Evolutionary conservation across 2,888 invertebrate species (phyloP).

Genomic region (Ctenicera cuprea): DNA sequence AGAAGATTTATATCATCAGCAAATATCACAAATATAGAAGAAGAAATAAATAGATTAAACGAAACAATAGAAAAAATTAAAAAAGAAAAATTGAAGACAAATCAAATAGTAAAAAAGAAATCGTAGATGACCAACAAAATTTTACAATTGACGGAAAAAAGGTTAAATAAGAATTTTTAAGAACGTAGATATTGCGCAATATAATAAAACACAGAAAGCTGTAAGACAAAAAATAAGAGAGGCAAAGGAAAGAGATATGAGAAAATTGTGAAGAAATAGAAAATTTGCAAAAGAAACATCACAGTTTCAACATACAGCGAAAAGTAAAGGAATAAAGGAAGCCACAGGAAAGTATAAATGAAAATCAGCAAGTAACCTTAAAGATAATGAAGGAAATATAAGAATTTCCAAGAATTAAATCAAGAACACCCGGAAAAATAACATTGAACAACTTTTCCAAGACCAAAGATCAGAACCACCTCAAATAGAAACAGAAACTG

Average conservation of each 20-base stretch:
- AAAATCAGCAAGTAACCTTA: constrained; percentile 1
- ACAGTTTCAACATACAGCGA: constrained; percentile 1
- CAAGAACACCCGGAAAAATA: not conserved
- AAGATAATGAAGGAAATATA: not conserved
- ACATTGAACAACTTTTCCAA: constrained; percentile 7
- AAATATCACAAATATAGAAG: too few species aligned
- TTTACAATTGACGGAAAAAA: constrained; percentile 8
- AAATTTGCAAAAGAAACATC: constrained; percentile 5
- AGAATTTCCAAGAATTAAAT: not conserved
- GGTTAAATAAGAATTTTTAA: not conserved
- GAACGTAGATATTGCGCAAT: constrained; percentile 12
- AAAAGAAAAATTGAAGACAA: too few species aligned
- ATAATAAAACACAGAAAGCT: constrained; percentile 15
- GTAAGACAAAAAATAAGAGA: too few species aligned
- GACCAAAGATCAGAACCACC: not conserved
- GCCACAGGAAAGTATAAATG: not conserved
- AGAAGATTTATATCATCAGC: too few species aligned
- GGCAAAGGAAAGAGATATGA: constrained; percentile 10
- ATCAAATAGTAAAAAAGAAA: not conserved
- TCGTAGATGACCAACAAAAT: constrained; percentile 5
- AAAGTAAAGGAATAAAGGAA: constrained; percentile 20
- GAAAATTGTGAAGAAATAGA: constrained; percentile 11
- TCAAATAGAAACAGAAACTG: constrained; percentile 3
- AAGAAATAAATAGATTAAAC: too few species aligned
- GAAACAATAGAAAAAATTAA: too few species aligned